These are phyloP conservation scores for Tigriopus californicus DNA, from an alignment of 2,888 invertebrate genomes.

Conservation along the genomic window DNA sequence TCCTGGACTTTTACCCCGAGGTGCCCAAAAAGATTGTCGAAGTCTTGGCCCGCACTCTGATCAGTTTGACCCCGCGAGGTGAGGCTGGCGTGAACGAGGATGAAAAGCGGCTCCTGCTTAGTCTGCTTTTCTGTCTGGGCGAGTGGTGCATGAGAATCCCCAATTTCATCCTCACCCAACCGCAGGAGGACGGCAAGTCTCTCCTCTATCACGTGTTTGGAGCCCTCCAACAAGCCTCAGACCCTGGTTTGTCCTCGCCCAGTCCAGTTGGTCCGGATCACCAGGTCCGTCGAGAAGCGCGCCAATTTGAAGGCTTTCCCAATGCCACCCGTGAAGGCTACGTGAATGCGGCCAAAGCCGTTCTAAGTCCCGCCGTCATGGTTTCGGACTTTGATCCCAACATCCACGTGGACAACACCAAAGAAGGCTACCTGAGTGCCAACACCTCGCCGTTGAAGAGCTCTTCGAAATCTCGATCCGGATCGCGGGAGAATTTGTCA, in stretches of 20 bases:
- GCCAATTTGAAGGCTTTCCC: slow-evolving; percentile 9
- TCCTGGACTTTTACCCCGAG: slow-evolving; percentile 51
- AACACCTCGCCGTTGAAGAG: neutral
- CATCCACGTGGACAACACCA: slow-evolving; percentile 22
- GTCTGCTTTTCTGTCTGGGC: slow-evolving; percentile 67
- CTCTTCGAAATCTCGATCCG: neutral
- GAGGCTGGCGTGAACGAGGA: slow-evolving; percentile 25
- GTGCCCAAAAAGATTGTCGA: slow-evolving; percentile 43
- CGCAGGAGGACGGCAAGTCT: slow-evolving; percentile 29
- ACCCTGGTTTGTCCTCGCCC: slow-evolving; percentile 5
- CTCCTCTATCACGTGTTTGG: slow-evolving; percentile 50
- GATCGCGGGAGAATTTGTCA: neutral
- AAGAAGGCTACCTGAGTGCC: slow-evolving; percentile 19
- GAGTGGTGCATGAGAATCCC: slow-evolving; percentile 79
- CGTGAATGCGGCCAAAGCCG: slow-evolving; percentile 5
- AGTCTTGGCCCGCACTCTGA: slow-evolving; percentile 24
- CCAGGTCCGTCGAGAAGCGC: slow-evolving; percentile 17
- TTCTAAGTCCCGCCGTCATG: slow-evolving; percentile 13
- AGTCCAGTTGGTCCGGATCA: slow-evolving; percentile 1
- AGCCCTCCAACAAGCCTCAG: neutral
- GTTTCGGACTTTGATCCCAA: slow-evolving; percentile 21
- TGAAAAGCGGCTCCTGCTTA: slow-evolving; percentile 53
- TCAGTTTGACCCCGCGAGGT: slow-evolving; percentile 4
- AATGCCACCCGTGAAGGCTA: slow-evolving; percentile 1
- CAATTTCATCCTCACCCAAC: slow-evolving; percentile 24